These are phyloP conservation scores for Cyphomyrus plagiostoma DNA, from an alignment of 2,113 vertebrate genomes.

Conservation along the genomic window DNA sequence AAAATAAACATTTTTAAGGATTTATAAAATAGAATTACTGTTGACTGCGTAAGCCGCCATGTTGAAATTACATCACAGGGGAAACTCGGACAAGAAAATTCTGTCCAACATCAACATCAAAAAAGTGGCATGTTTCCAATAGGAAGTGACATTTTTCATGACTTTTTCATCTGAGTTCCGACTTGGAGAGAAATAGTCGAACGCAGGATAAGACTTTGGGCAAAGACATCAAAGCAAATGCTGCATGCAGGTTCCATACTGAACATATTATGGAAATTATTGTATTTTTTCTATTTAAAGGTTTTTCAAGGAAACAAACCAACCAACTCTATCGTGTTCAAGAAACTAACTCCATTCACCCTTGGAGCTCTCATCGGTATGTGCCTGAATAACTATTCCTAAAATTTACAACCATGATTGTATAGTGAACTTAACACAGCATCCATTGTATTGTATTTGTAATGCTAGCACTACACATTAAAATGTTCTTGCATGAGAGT, in stretches of 20 bases:
- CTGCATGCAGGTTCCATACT: not conserved
- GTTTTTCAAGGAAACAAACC: slow-evolving; percentile 95
- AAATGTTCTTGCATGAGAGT: not conserved
- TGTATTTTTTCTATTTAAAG: slow-evolving; percentile 48
- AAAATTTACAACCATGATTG: not conserved
- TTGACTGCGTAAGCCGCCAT: no score
- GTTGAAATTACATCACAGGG: no score
- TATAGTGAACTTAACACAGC: not conserved
- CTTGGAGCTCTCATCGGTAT: slow-evolving; percentile 86
- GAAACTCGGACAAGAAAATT: no score
- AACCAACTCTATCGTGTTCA: slow-evolving; percentile 89
- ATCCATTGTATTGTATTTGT: not conserved
- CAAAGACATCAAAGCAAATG: not conserved
- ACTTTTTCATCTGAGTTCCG: no score
- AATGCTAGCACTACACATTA: not conserved
- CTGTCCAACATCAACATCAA: no score
- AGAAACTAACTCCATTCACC: slow-evolving; percentile 80
- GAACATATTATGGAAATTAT: not conserved
- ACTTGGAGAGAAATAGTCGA: no score
- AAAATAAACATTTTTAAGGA: no score
- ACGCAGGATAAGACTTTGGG: not conserved
- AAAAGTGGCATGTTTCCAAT: no score
- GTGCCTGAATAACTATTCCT: slow-evolving; percentile 25
- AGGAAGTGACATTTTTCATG: no score
- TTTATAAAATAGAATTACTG: no score